Base-by-base conservation (phyloP, 2,888 invertebrate species). In the Tigriopus californicus region DNA sequence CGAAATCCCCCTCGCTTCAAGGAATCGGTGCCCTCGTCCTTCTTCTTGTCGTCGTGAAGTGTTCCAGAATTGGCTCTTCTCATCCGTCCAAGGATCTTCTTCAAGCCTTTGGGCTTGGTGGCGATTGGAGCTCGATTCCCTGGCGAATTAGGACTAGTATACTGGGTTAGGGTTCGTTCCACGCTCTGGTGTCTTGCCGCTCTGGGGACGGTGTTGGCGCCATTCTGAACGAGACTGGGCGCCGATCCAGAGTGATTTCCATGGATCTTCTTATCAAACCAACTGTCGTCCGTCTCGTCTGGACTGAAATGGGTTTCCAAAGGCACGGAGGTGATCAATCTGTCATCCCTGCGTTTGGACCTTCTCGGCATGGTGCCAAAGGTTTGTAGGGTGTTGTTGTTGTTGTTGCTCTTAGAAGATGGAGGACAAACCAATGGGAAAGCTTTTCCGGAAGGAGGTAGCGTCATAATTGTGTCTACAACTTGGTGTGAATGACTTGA, bases 41-140 rank as follows among this genome's bases (percentile, higher is more conserved):
- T 25, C 10, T 52, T 24, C 41, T 54, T 18, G 15, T 54, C 33
- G 11, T 54, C 40, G 18, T 40, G 18, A 40, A 83, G 69, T 65
- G 77, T 79, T 47, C 80, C 80, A 46, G 81, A 82, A 41, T 81
- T 81, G 61, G 81, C 82, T 56, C 85, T 75, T 61, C 78, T 77
- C 66, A 61, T 52, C 74, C 69, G 73, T 22, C 81, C 80, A 68
- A 82, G 80, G 66, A 83, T 79, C 65, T 79, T 77, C 62, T 79
- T 77, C 61, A 82, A 74, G 6, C 81, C 80, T 66, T 78, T 76
- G 33, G 54, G 54, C 54, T 54, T 54, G 25, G 54, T 41, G 13
- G 33, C 54, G 6, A 41, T 54, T 13, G 33, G 40, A 54, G 24
- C 41, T 13, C 52, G 24, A 4, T 33, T 40, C 18, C 15, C 46